Conservation (phyloP, 2,797 vertebrate genomes). For the Coregonus ussuriensis region DNA sequence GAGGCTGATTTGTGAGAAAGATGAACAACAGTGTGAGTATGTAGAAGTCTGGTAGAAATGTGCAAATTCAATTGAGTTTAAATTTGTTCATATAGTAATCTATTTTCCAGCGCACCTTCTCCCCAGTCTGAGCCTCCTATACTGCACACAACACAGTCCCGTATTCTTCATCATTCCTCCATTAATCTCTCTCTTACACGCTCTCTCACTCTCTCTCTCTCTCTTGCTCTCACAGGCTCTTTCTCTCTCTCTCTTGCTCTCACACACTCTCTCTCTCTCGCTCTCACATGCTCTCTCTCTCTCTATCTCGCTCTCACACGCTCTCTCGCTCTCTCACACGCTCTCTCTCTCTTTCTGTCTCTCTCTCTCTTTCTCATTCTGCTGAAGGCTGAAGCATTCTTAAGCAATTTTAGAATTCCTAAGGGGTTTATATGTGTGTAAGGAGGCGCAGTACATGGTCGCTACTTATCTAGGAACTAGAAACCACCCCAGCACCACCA, state of each 20-base stretch:
- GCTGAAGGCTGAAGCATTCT: neutral
- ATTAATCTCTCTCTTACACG: slow-evolving; percentile 34
- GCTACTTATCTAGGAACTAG: slow-evolving; percentile 52
- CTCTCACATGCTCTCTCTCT: too few relatives aligned
- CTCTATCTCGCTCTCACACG: too few relatives aligned
- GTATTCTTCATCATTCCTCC: slow-evolving; percentile 42
- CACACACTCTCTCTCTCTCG: too few relatives aligned
- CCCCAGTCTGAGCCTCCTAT: neutral
- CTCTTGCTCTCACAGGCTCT: too few relatives aligned
- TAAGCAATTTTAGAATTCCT: neutral
- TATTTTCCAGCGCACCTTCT: neutral
- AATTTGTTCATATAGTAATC: too few relatives aligned
- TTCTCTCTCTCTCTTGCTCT: too few relatives aligned
- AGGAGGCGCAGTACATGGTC: slow-evolving; percentile 37
- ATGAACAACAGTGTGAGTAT: too few relatives aligned
- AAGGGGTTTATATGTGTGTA: slow-evolving; percentile 12
- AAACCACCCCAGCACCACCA: slow-evolving; percentile 53
- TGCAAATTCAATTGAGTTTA: too few relatives aligned
- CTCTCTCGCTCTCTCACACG: neutral
- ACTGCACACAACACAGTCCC: neutral
- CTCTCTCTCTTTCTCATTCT: neutral
- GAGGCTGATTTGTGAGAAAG: too few relatives aligned
- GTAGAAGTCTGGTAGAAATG: too few relatives aligned
- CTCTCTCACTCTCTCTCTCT: slow-evolving; percentile 1
- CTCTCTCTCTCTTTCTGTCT: neutral